phyloP scores from a whole-genome alignment of 2,113 vertebrate genomes.

The Equus quagga region DNA sequence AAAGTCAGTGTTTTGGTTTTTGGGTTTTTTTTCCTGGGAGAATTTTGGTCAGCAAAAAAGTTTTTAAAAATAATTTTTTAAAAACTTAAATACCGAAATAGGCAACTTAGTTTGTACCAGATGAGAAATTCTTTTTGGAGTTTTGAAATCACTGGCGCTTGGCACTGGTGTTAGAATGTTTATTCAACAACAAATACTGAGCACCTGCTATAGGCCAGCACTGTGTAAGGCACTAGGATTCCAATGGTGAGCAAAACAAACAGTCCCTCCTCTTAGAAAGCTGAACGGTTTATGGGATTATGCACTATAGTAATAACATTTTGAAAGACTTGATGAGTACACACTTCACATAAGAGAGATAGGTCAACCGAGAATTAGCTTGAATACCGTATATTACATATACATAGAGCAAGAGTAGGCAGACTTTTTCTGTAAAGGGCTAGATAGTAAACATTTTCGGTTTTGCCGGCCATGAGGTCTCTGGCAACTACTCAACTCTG shows the following conservation, averaged over 20 bases:
- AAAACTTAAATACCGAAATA: conserved; percentile 14
- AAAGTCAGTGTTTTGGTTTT: neutral
- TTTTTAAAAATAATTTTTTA: neutral
- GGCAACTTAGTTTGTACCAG: conserved; percentile 16
- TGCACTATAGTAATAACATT: conserved; percentile 19
- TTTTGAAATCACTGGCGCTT: conserved; percentile 38
- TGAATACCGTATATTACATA: neutral
- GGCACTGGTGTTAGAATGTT: neutral
- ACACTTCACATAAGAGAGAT: conserved; percentile 6
- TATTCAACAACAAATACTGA: conserved; percentile 45
- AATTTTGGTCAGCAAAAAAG: conserved; percentile 36
- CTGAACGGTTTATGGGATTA: conserved; percentile 32
- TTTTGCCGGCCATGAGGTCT: neutral
- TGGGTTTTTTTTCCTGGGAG: neutral
- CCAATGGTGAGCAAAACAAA: neutral
- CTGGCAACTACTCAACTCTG: neutral
- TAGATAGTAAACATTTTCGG: conserved; percentile 22
- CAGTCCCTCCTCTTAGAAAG: neutral
- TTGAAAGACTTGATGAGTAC: conserved; percentile 28
- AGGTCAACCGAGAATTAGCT: conserved; percentile 10
- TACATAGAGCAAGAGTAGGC: neutral
- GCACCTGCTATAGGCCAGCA: neutral
- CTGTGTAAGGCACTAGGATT: neutral
- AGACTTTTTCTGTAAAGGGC: conserved; percentile 5
- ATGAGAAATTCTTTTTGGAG: conserved; percentile 16